Evolutionary conservation across 1,140 invertebrate genomes (phyloP), one percentile per base, ranked within the genome.

Genomic region (Lordiphosa clarofinis): DNA sequence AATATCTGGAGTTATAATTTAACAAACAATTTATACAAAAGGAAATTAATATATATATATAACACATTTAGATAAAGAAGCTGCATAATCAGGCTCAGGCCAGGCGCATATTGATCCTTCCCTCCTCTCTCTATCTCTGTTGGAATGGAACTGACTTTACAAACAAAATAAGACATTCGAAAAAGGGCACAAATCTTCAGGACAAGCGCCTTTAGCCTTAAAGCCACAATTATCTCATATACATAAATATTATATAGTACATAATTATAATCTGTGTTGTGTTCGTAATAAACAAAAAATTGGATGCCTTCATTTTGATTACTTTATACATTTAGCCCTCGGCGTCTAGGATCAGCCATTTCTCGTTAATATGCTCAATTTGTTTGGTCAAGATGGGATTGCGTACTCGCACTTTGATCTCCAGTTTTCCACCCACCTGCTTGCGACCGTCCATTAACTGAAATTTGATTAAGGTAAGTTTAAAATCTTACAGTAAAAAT

Each of bases 361-460:
- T 97, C 82, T 98, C 96, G 35, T 94, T 94, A 9, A 95, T 92
- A 87, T 95, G 94, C 81, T 98, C 96, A 0, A 98, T 93, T 90
- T 99, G 95, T 75, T 97, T 97, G 4, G 93, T 93, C 19, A 95
- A 89, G 36, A 99, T 93, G 1, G 98, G 98, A 89, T 98, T 96
- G 37, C 97, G 91, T n/a, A 99, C 90, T 49, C 97, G 92, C 15
- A 99, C 89, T 89, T 96, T 97, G 0, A 98, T 91, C 90, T 99
- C 97, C 42, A 99, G 71, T 87, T 98, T 97, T 5, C 97, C 97
- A 10, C 97, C 96, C 4, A 94, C 92, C 33, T 94, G 90, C 73
- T 96, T 96, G 10, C 97, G 91, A 0, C 97, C 97, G 73, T 99
- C 96, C 92, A 97, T 94, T 54, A 99, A 82, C 95, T 96, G 88